Conservation (phyloP, 2,797 vertebrate genomes). For the Tragelaphus oryx region DNA sequence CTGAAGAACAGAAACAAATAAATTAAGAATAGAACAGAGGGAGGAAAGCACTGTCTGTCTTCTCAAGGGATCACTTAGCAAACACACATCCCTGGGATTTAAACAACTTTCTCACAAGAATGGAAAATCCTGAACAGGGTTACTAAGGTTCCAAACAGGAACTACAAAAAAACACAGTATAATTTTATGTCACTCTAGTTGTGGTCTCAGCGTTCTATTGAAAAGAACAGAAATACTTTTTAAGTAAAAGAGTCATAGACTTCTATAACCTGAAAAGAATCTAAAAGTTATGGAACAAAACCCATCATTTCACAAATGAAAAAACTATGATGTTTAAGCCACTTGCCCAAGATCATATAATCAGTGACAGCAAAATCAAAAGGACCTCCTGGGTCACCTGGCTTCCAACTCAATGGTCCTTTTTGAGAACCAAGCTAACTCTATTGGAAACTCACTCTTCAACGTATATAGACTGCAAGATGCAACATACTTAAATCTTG, state of each 20-base stretch:
- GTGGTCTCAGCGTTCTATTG: neutral
- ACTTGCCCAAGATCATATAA: neutral
- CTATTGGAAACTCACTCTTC: neutral
- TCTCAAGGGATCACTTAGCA: conserved; percentile 47
- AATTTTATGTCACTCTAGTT: neutral
- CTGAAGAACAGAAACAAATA: conserved; percentile 64
- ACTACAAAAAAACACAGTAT: neutral
- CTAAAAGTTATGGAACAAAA: neutral
- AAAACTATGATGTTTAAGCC: neutral
- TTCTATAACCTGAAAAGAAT: conserved; percentile 9
- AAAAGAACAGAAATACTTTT: conserved; percentile 10
- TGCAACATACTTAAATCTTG: neutral
- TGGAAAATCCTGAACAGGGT: conserved; percentile 64
- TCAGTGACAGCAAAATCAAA: neutral
- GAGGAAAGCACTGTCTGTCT: conserved; percentile 53
- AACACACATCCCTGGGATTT: conserved; percentile 48
- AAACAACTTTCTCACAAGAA: conserved; percentile 64
- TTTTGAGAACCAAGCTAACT: neutral
- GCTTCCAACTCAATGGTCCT: neutral
- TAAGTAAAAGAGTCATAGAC: neutral
- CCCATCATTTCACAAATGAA: neutral
- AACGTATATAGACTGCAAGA: neutral
- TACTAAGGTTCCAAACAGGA: conserved; percentile 48
- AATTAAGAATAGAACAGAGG: conserved; percentile 62
- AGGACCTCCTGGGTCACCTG: neutral